Base-by-base conservation (phyloP, 1,140 invertebrate species). In the Drosophila virilis region DNA sequence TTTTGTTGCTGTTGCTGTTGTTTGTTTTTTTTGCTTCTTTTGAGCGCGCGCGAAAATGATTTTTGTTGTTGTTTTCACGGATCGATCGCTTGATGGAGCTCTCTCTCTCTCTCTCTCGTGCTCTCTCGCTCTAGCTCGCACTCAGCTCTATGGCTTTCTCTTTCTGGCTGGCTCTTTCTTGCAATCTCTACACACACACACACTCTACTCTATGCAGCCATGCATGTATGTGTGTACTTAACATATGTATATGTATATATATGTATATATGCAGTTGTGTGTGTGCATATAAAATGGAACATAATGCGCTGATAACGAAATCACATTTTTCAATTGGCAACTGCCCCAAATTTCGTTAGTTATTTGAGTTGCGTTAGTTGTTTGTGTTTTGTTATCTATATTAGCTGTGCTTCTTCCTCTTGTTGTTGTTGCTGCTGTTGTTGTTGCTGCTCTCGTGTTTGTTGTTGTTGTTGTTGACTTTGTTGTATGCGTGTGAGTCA, bases 321-420 rank as follows among this genome's bases (percentile, higher is more conserved):
- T 88, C 77, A 80, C 85, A 89, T 88, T 88, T 86, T 89, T 89
- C 84, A 88, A 88, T 88, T 88, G 84, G 84, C 84, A 88, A 88
- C 84, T 88, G 84, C 77, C 84, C 83, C 83, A 89, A 88, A 88
- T 88, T 89, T 86, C 66, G 64, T 82, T 85, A 73, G 77, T 83
- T 75, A 37, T 35, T 64, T 55, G 52, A 45, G 38, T 51, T 59
- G 54, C 60, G 76, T 79, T 68, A 82, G 75, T 82, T 80, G 60
- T 61, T 82, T 74, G 69, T 81, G 74, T 82, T 78, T 69, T 68
- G 48, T 61, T 69, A 69, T 69, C 66, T 69, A 61, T 61, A 69
- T 69, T 66, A 52, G 61, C 42, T 66, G 8, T 40, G 13, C 4
- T n/a, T 58, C 42, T 46, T 52, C 28, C 28, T 51, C 13, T 59